phyloP scores from a whole-genome alignment of 2,113 vertebrate species.

The Limanda limanda region DNA sequence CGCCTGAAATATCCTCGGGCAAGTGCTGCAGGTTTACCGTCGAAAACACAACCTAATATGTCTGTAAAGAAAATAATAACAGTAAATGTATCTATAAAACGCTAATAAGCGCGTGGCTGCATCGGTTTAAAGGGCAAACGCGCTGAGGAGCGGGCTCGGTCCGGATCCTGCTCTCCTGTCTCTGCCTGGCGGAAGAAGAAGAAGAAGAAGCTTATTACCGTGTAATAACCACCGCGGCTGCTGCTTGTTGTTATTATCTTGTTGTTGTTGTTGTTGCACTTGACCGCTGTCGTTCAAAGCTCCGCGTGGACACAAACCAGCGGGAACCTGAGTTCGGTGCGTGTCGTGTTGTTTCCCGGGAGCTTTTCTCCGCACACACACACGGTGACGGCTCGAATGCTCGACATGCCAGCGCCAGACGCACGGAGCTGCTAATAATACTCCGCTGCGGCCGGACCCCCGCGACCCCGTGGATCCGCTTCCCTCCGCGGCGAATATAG shows the following conservation, averaged over 20 bases:
- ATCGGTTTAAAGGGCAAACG: conserved; percentile 74
- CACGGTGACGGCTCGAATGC: conserved; percentile 75
- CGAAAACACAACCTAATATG: conserved; percentile 16
- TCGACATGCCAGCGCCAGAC: conserved; percentile 84
- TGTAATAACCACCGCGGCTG: conserved; percentile 61
- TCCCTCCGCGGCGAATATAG: conserved; percentile 77
- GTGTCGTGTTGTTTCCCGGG: conserved; percentile 9
- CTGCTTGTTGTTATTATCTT: conserved; percentile 12
- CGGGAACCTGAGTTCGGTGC: conserved; percentile 21
- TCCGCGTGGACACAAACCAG: neutral
- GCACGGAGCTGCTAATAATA: conserved; percentile 84
- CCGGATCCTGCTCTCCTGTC: conserved; percentile 70
- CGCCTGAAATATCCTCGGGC: conserved; percentile 50
- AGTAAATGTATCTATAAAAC: neutral
- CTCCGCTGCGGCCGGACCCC: conserved; percentile 78
- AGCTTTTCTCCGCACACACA: conserved; percentile 26
- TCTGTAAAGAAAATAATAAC: neutral
- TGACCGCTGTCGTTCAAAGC: conserved; percentile 64
- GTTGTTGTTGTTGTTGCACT: conserved; percentile 59
- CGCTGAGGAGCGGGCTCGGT: conserved; percentile 54
- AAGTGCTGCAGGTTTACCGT: conserved; percentile 14
- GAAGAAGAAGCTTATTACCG: conserved; percentile 72
- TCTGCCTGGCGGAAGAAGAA: conserved; percentile 72
- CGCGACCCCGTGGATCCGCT: conserved; percentile 77
- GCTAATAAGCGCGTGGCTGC: neutral